phyloP scores from a whole-genome alignment of 1,140 invertebrate genomes.

The Aphelenchoides besseyi region DNA sequence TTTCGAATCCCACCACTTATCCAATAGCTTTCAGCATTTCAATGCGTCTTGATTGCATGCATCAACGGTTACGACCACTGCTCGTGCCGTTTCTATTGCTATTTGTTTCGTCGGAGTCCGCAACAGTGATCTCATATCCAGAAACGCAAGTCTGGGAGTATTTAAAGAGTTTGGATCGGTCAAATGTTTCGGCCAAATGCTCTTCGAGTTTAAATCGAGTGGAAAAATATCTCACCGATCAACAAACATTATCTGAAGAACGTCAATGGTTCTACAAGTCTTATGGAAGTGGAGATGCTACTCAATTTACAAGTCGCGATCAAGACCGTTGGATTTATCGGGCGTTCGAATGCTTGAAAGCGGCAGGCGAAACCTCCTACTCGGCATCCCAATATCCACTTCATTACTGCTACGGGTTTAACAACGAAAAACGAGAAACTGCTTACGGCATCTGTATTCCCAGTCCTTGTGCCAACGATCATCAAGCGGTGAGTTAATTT shows the following conservation, averaged over 20 bases:
- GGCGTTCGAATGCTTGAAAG: slow-evolving; percentile 59
- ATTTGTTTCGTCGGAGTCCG: background rate
- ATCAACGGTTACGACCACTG: background rate
- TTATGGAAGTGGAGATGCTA: slow-evolving; percentile 35
- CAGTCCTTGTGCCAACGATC: slow-evolving; percentile 54
- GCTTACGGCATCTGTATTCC: slow-evolving; percentile 61
- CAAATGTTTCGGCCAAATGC: slow-evolving; percentile 37
- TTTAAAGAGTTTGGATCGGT: slow-evolving; percentile 23
- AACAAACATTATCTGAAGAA: slow-evolving; percentile 38
- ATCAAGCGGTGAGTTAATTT: slow-evolving; percentile 36
- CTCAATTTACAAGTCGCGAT: slow-evolving; percentile 42
- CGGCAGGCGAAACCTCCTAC: slow-evolving; percentile 59
- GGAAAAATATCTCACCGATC: slow-evolving; percentile 39
- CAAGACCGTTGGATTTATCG: slow-evolving; percentile 61
- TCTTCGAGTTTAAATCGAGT: slow-evolving; percentile 43
- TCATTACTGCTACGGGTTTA: slow-evolving; percentile 58
- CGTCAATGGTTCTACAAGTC: slow-evolving; percentile 41
- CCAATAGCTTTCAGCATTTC: no score
- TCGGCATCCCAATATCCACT: slow-evolving; percentile 57
- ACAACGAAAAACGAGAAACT: slow-evolving; percentile 41
- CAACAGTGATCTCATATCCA: slow-evolving; percentile 40
- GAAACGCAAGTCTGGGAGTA: slow-evolving; percentile 43
- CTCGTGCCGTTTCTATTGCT: slow-evolving; percentile 7
- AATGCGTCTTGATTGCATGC: background rate
- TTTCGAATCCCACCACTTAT: no score